These are phyloP conservation scores for Myiagra hebetior DNA, from an alignment of 2,113 vertebrate genomes.

Conservation along the genomic window DNA sequence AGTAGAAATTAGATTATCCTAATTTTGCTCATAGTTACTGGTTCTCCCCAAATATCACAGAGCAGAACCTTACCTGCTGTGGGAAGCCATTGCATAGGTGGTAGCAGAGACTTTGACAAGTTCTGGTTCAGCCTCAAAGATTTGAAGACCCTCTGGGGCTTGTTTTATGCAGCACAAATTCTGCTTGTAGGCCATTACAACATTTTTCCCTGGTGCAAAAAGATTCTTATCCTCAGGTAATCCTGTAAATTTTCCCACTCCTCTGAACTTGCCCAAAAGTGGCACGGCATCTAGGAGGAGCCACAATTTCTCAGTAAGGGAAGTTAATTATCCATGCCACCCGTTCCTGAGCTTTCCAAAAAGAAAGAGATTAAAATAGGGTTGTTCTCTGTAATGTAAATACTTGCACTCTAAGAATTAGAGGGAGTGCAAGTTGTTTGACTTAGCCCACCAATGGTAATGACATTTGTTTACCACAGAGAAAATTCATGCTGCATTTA, in stretches of 20 bases:
- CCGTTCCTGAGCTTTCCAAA: slow-evolving; percentile 15
- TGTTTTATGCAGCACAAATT: background rate
- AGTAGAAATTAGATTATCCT: background rate
- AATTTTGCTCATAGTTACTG: background rate
- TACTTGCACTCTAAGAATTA: slow-evolving; percentile 50
- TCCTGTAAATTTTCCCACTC: background rate
- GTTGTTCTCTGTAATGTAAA: slow-evolving; percentile 43
- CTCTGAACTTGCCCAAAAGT: background rate
- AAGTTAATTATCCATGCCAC: slow-evolving; percentile 45
- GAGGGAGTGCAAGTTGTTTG: slow-evolving; percentile 50
- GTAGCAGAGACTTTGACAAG: background rate
- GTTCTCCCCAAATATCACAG: background rate
- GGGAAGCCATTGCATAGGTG: background rate
- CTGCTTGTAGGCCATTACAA: background rate
- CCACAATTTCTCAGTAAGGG: background rate
- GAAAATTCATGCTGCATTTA: slow-evolving; percentile 28
- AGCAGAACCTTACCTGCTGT: background rate
- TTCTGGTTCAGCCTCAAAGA: background rate
- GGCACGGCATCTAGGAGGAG: background rate
- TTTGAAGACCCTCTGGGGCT: background rate
- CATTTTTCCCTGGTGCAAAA: background rate
- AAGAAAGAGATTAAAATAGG: slow-evolving; percentile 14
- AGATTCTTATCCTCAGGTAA: background rate
- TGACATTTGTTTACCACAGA: slow-evolving; percentile 38
- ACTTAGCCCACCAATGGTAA: slow-evolving; percentile 13